Evolutionary conservation across 2,888 invertebrate species (phyloP), one percentile per base, ranked within the genome.

Genomic region (Mythimna lalbum): DNA sequence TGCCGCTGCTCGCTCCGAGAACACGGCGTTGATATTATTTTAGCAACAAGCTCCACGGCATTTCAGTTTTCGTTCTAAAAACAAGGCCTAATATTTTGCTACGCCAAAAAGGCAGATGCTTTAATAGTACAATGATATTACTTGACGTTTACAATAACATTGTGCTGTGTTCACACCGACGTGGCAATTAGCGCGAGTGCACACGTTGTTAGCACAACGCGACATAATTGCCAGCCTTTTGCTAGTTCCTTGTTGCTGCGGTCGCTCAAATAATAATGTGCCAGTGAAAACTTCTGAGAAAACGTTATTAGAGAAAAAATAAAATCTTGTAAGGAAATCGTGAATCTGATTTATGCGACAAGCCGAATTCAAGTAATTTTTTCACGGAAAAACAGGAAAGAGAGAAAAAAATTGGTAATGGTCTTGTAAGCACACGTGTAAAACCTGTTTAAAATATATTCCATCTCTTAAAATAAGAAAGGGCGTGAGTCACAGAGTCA

Each of bases 111-210:
- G 4, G 2, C 9, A 39, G 12, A 14, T 14, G 21, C 23, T 39
- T 14, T 17, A 56, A 1, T 12, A 4, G 10, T 36, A 21, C n/a
- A 1, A 39, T 53, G 27, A 56, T 52, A 47, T 52, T 31, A 12
- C 31, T n/a, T 33, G 23, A 50, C 72, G 14, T 56, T 49, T 36
- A 27, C 59, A 80, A 76, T 64, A 76, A 43, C 14, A 64, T 50
- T n/a, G 43, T 27, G 49, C 66, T 55, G 63, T 50, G 21, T 67
- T 71, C 61, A 62, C 63, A 81, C 43, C 36, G 53, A 47, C 19
- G 50, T 14, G 61, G 78, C 66, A 81, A 78, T 78, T 67, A 78
- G 19, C 61, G 19, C n/a, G 71, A 19, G 65, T n/a, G 9, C 66
- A 77, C 43, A 71, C 61, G 63, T 23, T 77, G 50, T 62, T 67